These are phyloP conservation scores for Allygus modestus DNA, from an alignment of 2,888 invertebrate species.

Conservation along the genomic window DNA sequence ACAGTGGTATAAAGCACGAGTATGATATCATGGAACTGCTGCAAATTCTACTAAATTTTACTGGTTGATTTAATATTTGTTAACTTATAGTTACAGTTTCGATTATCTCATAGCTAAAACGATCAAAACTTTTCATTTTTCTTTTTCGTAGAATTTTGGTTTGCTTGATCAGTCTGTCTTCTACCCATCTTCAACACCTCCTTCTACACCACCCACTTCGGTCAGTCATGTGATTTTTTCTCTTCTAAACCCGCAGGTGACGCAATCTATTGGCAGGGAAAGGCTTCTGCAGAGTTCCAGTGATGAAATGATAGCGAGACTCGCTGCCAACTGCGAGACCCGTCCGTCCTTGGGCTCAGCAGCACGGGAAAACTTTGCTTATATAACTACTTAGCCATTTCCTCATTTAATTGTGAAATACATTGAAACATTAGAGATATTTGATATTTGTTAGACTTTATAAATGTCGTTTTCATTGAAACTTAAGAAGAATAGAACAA, in stretches of 20 bases:
- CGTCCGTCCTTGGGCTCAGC: neutral
- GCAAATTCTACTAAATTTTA: too few species aligned
- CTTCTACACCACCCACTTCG: neutral
- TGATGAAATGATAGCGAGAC: slow-evolving; percentile 38
- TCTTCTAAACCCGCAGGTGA: neutral
- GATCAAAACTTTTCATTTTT: too few species aligned
- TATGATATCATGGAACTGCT: too few species aligned
- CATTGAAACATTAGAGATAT: neutral
- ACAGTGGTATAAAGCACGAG: too few species aligned
- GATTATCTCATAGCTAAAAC: too few species aligned
- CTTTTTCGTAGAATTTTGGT: too few species aligned
- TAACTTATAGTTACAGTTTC: too few species aligned
- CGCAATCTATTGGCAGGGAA: slow-evolving; percentile 35
- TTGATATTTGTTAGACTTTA: neutral
- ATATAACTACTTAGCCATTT: slow-evolving; percentile 6
- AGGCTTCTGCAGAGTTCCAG: slow-evolving; percentile 25
- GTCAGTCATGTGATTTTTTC: neutral
- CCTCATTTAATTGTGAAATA: neutral
- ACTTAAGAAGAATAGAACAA: too few species aligned
- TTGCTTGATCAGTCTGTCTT: too few species aligned
- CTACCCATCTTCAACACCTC: neutral
- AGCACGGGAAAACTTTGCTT: neutral
- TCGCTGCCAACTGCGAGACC: slow-evolving; percentile 39
- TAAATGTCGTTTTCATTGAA: too few species aligned
- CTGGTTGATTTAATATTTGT: too few species aligned